phyloP scores from a whole-genome alignment of 2,797 vertebrate species.

The Leptatherina wallacei region DNA sequence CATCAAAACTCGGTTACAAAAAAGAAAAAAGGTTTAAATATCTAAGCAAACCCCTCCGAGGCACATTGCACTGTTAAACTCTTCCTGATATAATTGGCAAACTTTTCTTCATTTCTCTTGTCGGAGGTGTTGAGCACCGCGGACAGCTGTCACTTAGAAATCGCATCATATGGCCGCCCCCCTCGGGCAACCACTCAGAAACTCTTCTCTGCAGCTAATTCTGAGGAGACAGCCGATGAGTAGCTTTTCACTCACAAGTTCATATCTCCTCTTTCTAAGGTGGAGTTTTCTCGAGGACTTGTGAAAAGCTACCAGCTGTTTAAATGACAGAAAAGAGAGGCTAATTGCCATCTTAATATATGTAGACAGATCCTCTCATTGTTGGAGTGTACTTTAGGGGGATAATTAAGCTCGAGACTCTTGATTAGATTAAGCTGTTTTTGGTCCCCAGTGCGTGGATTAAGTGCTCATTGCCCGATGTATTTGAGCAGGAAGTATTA shows the following conservation, averaged over 20 bases:
- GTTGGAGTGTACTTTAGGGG: constrained; percentile 77
- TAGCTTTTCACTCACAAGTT: constrained; percentile 43
- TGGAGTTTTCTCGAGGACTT: constrained; percentile 57
- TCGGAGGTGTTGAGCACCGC: constrained; percentile 55
- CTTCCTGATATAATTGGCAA: constrained; percentile 30
- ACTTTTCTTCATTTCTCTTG: constrained; percentile 21
- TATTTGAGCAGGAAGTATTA: constrained; percentile 76
- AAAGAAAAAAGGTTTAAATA: background rate
- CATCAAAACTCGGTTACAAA: background rate
- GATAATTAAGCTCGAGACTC: constrained; percentile 81
- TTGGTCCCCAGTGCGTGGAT: constrained; percentile 75
- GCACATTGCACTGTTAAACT: constrained; percentile 25
- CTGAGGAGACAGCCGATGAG: constrained; percentile 45
- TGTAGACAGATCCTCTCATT: constrained; percentile 78
- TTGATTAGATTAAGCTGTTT: constrained; percentile 83
- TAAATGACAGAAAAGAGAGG: constrained; percentile 76
- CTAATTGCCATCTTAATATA: constrained; percentile 80
- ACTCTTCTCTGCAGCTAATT: constrained; percentile 42
- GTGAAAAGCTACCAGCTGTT: constrained; percentile 66
- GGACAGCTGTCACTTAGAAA: constrained; percentile 66
- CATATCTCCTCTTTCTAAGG: constrained; percentile 45
- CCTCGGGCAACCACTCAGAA: constrained; percentile 29
- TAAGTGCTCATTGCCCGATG: constrained; percentile 73
- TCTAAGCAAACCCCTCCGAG: background rate
- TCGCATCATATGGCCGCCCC: constrained; percentile 30